Percentiles rank a stretch among this genome's conserved stretches.
Conservation (phyloP, 2,888 invertebrate species). For the Drosophila ochracea region DNA sequence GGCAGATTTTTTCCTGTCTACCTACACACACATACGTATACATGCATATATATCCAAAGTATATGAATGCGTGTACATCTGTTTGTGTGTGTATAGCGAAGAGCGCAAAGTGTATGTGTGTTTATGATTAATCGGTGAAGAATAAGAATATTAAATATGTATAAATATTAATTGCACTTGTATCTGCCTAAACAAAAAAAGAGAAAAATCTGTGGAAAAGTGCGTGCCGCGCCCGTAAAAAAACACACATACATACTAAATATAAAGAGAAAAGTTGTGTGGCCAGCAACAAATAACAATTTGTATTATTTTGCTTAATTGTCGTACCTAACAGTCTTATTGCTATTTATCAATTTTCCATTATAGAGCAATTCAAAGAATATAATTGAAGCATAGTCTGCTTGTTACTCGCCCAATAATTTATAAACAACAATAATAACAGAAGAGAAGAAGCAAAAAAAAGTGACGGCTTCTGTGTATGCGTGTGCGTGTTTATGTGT, state of each 20-base stretch:
- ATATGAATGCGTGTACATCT: slow-evolving; percentile 41
- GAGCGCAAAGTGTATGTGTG: slow-evolving; percentile 39
- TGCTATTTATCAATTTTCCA: slow-evolving; percentile 39
- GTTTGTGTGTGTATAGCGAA: slow-evolving; percentile 40
- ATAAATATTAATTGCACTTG: slow-evolving; percentile 34
- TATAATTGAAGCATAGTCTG: slow-evolving; percentile 32
- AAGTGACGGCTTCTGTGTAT: slow-evolving; percentile 40
- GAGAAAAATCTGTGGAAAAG: slow-evolving; percentile 59
- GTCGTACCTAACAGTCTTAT: slow-evolving; percentile 27
- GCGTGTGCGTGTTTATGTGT: slow-evolving; percentile 47
- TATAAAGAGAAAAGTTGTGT: slow-evolving; percentile 77
- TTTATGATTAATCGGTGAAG: slow-evolving; percentile 40
- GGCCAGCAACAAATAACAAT: slow-evolving; percentile 68
- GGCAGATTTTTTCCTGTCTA: slow-evolving; percentile 79
- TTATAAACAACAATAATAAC: slow-evolving; percentile 44
- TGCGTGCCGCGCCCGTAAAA: slow-evolving; percentile 76
- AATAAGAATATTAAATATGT: slow-evolving; percentile 52
- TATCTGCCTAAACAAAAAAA: slow-evolving; percentile 10
- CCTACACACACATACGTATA: slow-evolving; percentile 70
- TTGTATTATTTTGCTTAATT: slow-evolving; percentile 62
- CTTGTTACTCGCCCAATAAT: slow-evolving; percentile 22
- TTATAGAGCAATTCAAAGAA: slow-evolving; percentile 31
- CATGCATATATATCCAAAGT: slow-evolving; percentile 38
- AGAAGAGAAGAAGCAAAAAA: slow-evolving; percentile 10
- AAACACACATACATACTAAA: slow-evolving; percentile 38